Base-by-base conservation (phyloP, 1,140 invertebrate genomes). In the Littorina saxatilis region DNA sequence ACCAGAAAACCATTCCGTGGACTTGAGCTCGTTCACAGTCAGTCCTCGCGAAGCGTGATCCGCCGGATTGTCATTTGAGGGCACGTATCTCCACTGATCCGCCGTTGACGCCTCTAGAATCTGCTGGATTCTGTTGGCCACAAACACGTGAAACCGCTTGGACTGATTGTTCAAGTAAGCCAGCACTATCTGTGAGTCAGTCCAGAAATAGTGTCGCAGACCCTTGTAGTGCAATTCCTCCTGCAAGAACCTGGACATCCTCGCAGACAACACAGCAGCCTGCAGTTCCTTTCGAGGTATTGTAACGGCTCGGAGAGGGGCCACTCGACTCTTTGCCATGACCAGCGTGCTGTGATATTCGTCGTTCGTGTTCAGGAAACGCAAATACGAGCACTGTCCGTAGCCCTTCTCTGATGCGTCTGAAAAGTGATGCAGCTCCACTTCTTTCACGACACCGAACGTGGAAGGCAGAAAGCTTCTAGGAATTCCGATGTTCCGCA, bases 331-430 rank as follows among this genome's bases (percentile, higher is more conserved):
- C 55, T 89, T 89, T 11, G 66, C 80, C 32, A 85, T 83, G 5
- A 86, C 27, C 1, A 89, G 61, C 2, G 85, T 72, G 78, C 68
- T 83, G 37, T 86, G 83, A 43, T 84, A 58, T 27, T 82, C 17
- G 2, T 73, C 63, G 3, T 55, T 55, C 3, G 37, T 61, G 39
- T 63, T 80, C 0, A 76, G 47, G 9, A 84, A 73, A 15, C 86
- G 58, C 1, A 89, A 9, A 66, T 86, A 88, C 29, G 84, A 82
- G 17, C 84, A 85, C 72, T 84, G 76, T 52, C 85, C 86, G 83
- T 89, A 87, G 2, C 81, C 84, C n/a, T 1, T 32, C 1, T 17
- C 70, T 76, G 84, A 86, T 15, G 84, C 88, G 81, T 88, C 85
- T 43, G 86, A 85, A 52, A 89, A 88, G 43, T n/a, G n/a, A n/a